These are phyloP conservation scores for Chiloscyllium punctatum DNA, from an alignment of 2,797 vertebrate genomes.

Conservation along the genomic window DNA sequence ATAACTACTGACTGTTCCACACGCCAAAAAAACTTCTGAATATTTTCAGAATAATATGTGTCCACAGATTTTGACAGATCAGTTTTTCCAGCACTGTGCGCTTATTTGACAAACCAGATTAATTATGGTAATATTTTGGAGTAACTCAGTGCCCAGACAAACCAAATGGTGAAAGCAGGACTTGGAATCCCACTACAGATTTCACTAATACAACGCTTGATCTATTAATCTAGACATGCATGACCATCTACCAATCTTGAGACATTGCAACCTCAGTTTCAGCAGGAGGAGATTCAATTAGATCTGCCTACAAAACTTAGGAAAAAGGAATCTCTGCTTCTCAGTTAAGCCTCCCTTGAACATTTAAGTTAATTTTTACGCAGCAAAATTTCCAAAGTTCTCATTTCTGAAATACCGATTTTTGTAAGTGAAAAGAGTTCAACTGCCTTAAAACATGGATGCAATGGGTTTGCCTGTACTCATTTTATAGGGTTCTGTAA, in stretches of 20 bases:
- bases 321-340: neutral
- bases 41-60: too few relatives aligned
- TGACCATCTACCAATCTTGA: neutral
- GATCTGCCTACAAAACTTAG: neutral
- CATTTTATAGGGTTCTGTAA: neutral
- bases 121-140: neutral
- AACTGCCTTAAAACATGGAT: neutral
- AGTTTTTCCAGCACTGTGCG: too few relatives aligned
- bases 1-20: too few relatives aligned
- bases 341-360: neutral
- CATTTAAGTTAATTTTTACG: neutral
- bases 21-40: too few relatives aligned
- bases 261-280: neutral
- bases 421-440: neutral
- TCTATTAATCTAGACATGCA: neutral
- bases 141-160: neutral
- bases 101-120: neutral
- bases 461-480: neutral
- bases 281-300: neutral
- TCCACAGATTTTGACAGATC: too few relatives aligned
- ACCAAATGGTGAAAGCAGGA: neutral
- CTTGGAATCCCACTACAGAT: neutral
- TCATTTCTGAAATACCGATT: neutral
- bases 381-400: neutral
- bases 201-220: neutral